A percentile compares a stretch with the other conserved stretches of the same genome.
Evolutionary conservation across 2,113 vertebrate genomes (phyloP).

Genomic region (Myotis brandtii): DNA sequence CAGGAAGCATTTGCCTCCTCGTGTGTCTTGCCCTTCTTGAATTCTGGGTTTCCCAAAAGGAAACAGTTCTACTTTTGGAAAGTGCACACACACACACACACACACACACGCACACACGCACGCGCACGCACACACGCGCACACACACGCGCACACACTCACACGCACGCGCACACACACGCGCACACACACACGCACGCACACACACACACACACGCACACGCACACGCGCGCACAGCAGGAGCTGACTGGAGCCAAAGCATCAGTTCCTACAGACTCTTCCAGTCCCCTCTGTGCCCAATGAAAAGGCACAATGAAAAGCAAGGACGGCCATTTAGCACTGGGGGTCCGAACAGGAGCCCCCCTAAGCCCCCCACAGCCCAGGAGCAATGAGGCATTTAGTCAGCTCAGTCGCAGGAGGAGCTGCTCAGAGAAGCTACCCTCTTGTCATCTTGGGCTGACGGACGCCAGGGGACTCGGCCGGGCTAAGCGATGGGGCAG

Average conservation of each 20-base stretch:
- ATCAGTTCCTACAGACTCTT: not conserved
- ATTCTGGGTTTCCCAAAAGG: not conserved
- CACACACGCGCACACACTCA: not conserved
- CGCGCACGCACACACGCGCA: not conserved
- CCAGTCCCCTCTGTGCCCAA: not conserved
- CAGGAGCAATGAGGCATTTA: not conserved
- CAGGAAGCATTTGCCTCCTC: not conserved
- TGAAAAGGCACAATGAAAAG: not conserved
- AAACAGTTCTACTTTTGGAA: constrained; percentile 5
- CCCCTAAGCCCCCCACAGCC: no score
- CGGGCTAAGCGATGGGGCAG: not conserved
- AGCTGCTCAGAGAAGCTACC: not conserved
- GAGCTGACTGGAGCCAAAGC: not conserved
- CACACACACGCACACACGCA: not conserved
- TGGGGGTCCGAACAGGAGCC: not conserved
- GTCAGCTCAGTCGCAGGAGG: not conserved
- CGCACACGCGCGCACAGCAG: not conserved
- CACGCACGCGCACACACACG: not conserved
- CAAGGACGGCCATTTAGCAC: not conserved
- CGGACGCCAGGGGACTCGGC: not conserved
- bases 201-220: not conserved
- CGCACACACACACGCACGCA: not conserved
- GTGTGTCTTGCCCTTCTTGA: not conserved
- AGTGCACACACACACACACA: not conserved
- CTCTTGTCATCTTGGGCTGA: not conserved